Conservation (phyloP, 2,113 vertebrate species). For the Chlorocebus sabaeus region DNA sequence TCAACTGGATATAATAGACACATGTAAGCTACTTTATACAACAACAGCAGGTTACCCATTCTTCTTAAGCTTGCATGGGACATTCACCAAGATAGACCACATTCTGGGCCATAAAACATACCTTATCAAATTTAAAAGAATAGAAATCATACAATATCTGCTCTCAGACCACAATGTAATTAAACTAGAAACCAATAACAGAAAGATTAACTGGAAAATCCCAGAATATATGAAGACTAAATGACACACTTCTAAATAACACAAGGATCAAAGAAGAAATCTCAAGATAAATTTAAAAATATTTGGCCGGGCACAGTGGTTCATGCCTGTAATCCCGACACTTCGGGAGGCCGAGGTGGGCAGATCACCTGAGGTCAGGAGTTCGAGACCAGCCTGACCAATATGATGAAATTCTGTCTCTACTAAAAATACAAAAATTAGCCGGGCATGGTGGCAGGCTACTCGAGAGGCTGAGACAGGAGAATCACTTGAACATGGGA, state of each 20-base stretch:
- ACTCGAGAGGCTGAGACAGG: no score
- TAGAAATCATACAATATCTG: neutral
- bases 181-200: neutral
- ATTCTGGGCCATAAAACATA: neutral
- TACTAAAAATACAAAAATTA: no score
- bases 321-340: no score
- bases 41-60: neutral
- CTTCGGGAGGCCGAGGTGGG: no score
- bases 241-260: neutral
- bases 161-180: neutral
- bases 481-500: no score
- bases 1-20: neutral
- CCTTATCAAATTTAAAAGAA: neutral
- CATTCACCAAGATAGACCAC: neutral
- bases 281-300: neutral
- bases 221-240: neutral
- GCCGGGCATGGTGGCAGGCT: no score
- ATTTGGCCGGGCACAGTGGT: no score
- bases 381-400: no score
- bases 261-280: neutral
- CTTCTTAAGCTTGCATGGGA: neutral
- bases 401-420: no score
- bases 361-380: no score
- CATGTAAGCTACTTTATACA: neutral
- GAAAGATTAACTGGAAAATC: neutral